A percentile compares a stretch with the other conserved stretches of the same genome.
Conservation (phyloP, 1,140 invertebrate species). For the Brachionus rotundiformis region DNA sequence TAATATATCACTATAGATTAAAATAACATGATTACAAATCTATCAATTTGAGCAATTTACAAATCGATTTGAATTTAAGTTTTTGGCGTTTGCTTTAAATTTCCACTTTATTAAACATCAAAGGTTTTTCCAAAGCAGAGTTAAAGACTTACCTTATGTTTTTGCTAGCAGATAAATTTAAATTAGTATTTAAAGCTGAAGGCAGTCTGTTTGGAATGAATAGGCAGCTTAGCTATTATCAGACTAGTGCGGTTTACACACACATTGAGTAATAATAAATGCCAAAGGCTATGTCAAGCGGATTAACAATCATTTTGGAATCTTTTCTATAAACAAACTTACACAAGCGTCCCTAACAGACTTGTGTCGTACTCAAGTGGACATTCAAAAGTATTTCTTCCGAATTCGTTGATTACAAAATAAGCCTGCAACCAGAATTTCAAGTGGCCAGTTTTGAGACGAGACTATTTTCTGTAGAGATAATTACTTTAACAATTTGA, state of each 20-base stretch:
- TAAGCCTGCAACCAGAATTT: constrained; percentile 12
- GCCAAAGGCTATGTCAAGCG: neutral
- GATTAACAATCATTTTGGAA: constrained; percentile 1
- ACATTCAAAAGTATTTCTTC: neutral
- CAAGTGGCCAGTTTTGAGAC: neutral
- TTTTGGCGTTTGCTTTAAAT: neutral
- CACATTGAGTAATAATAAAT: neutral
- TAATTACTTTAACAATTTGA: neutral
- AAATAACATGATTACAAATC: constrained; percentile 27
- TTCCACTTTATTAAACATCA: constrained; percentile 39
- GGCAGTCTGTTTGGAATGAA: constrained; percentile 10
- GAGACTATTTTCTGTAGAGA: constrained; percentile 22
- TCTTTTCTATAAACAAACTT: constrained; percentile 15
- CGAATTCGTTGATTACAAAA: constrained; percentile 11
- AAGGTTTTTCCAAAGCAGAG: neutral
- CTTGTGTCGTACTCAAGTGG: constrained; percentile 34
- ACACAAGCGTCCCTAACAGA: neutral
- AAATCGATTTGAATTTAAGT: neutral
- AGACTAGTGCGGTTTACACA: constrained; percentile 16
- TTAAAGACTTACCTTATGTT: constrained; percentile 38
- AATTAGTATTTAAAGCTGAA: neutral
- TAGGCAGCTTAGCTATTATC: constrained; percentile 5
- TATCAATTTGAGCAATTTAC: neutral
- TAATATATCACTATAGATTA: neutral
- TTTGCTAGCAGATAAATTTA: constrained; percentile 13